Evolutionary conservation across 92 coral and sea anemone species (phyloP), one percentile per base, ranked within the genome.

Genomic region (Bergia puertoricense): DNA sequence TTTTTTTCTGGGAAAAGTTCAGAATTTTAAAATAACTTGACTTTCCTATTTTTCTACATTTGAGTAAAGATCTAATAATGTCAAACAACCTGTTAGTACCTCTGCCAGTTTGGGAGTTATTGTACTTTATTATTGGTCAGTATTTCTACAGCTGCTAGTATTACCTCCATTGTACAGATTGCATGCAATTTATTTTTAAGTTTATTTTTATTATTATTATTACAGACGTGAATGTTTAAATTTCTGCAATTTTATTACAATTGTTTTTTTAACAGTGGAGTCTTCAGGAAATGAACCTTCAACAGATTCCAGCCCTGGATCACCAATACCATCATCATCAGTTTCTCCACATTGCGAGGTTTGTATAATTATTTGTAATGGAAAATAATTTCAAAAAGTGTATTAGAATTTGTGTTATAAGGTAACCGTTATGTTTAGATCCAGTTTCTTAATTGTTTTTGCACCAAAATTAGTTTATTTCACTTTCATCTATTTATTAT

Each of bases 311-410:
- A 95, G 90, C 80, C 98, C 98, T 13, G 94, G 95, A 39, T 95
- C 98, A 48, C 98, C 97, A 50, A 91, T 82, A 16, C 93, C 89
- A 76, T 91, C 94, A 39, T 40, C 91, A 43, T 95, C 98, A 44
- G 95, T 92, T 20, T 95, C 98, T 7, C 96, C 98, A 10, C 96
- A 92, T 30, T 85, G 94, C 48, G 94, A 92, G 92, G 94, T 92
- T 54, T 67, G 88, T 87, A 80, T 11, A 30, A 30, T 30, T 30
- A 82, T 73, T 30, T 51, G 51, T 20, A 76, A 16, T 18, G 80
- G 51, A 43, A 18, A 8, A 30, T 30, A 39, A 46, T 50, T 50
- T 3, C 15, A 8, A 22, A 30, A n/a, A 46, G 8, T 46, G 54
- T 50, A 48, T 2, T n/a, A 5, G 14, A 6, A 9, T 44, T n/a